These are phyloP conservation scores for Brachyalestes nurse DNA, from an alignment of 2,797 vertebrate species.

Conservation along the genomic window DNA sequence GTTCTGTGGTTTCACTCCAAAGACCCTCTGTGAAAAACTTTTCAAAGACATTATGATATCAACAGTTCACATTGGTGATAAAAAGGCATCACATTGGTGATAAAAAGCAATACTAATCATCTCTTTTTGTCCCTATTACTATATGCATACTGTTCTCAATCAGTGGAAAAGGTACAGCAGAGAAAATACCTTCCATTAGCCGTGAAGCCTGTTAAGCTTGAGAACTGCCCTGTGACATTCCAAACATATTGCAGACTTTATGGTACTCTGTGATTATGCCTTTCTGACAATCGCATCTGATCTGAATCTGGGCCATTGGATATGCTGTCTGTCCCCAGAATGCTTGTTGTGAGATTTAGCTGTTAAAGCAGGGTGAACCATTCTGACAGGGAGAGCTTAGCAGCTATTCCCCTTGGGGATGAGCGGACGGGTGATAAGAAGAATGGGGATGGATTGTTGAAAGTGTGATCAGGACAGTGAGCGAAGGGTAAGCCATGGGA, in stretches of 20 bases:
- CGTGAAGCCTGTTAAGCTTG: not conserved
- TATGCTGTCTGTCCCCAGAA: constrained; percentile 4
- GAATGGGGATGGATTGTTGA: constrained; percentile 31
- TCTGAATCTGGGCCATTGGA: constrained; percentile 10
- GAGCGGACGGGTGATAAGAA: constrained; percentile 23
- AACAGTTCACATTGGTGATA: not conserved
- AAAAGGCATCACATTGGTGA: not conserved
- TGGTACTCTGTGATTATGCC: constrained; percentile 5
- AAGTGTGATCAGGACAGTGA: constrained; percentile 38
- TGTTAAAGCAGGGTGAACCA: constrained; percentile 8
- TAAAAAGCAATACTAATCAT: not conserved
- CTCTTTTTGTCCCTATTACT: not conserved
- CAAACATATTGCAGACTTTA: constrained; percentile 10
- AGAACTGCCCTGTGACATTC: not conserved
- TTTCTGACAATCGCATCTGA: constrained; percentile 21
- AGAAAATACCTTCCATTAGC: not conserved
- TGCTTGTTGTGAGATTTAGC: constrained; percentile 39
- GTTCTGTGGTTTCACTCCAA: too few species aligned
- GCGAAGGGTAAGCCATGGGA: constrained; percentile 2
- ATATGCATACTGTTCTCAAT: not conserved
- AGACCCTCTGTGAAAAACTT: too few species aligned
- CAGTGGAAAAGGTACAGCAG: not conserved
- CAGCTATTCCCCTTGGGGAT: constrained; percentile 15
- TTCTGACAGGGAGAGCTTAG: constrained; percentile 32
- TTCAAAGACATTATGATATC: not conserved